Percentiles rank a stretch among this genome's conserved stretches.
Conservation (phyloP, 2,888 invertebrate species). For the Lasioglossum marginatum region DNA sequence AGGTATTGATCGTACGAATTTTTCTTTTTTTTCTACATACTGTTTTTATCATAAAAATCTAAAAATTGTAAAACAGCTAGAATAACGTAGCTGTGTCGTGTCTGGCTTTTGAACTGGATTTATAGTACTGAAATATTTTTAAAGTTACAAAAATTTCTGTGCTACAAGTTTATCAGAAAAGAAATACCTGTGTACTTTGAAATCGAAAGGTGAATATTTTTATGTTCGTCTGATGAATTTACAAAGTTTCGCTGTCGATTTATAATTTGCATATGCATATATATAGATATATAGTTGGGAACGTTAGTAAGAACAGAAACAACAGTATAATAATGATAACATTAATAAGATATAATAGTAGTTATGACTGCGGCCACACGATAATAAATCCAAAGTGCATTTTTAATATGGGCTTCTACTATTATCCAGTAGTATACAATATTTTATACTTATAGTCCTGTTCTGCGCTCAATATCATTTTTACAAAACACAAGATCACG, state of each 20-base stretch:
- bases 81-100: slow-evolving; percentile 36
- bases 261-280: slow-evolving; percentile 42
- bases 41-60: slow-evolving; percentile 16
- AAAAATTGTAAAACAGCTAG: slow-evolving; percentile 11
- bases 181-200: slow-evolving; percentile 61
- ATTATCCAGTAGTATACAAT: slow-evolving; percentile 34
- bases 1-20: slow-evolving; percentile 39
- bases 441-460: slow-evolving; percentile 55
- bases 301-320: slow-evolving; percentile 33
- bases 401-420: slow-evolving; percentile 56
- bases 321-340: slow-evolving; percentile 28
- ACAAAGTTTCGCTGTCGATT: slow-evolving; percentile 35
- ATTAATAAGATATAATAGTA: slow-evolving; percentile 37
- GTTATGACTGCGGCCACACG: slow-evolving; percentile 30
- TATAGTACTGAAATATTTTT: slow-evolving; percentile 44
- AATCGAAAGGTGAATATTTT: slow-evolving; percentile 43
- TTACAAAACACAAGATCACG: slow-evolving; percentile 1
- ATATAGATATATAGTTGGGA: slow-evolving; percentile 23
- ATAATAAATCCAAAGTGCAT: slow-evolving; percentile 52
- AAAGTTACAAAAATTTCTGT: slow-evolving; percentile 25
- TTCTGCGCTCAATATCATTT: slow-evolving; percentile 44
- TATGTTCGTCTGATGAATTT: slow-evolving; percentile 27
- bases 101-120: slow-evolving; percentile 36
- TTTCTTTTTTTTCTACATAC: slow-evolving; percentile 2
- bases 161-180: slow-evolving; percentile 28